Conservation (phyloP, 2,888 invertebrate genomes). For the Eumacrocentrus americanus region DNA sequence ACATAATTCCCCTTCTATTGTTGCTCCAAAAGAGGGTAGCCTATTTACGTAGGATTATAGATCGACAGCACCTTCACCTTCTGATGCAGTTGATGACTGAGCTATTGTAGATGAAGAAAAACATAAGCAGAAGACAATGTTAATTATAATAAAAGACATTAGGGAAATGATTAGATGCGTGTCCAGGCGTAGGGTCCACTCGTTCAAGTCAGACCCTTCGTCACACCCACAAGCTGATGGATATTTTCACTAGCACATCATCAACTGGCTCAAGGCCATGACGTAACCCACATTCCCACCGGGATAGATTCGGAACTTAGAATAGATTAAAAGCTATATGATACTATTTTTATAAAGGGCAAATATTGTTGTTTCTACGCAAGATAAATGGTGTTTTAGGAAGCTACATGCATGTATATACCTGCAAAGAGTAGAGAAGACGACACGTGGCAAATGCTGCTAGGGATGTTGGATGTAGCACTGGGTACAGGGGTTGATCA, state of each 20-base stretch:
- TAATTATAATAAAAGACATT: neutral
- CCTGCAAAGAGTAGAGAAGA: neutral
- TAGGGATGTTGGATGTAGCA: too few relatives aligned
- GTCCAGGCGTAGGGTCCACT: neutral
- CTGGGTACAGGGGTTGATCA: too few relatives aligned
- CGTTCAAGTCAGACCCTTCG: slow-evolving; percentile 13
- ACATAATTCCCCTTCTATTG: slow-evolving; percentile 24
- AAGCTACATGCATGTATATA: too few relatives aligned
- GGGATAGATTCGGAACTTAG: neutral
- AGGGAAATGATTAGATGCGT: neutral
- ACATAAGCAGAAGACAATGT: too few relatives aligned
- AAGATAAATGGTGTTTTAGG: too few relatives aligned
- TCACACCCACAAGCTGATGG: neutral
- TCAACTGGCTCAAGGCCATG: slow-evolving; percentile 33
- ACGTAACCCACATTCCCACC: slow-evolving; percentile 28
- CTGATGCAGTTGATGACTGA: neutral
- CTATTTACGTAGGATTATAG: slow-evolving; percentile 15
- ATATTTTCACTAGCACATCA: slow-evolving; percentile 29
- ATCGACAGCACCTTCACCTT: slow-evolving; percentile 2
- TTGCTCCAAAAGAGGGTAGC: slow-evolving; percentile 27
- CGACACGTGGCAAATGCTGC: neutral
- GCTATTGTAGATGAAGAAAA: too few relatives aligned
- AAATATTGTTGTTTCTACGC: too few relatives aligned
- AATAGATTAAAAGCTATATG: too few relatives aligned
- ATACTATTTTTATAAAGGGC: too few relatives aligned